Percentiles rank a stretch among this genome's conserved stretches.
Conservation (phyloP, 2,113 vertebrate genomes). For the Anolis sagrei region DNA sequence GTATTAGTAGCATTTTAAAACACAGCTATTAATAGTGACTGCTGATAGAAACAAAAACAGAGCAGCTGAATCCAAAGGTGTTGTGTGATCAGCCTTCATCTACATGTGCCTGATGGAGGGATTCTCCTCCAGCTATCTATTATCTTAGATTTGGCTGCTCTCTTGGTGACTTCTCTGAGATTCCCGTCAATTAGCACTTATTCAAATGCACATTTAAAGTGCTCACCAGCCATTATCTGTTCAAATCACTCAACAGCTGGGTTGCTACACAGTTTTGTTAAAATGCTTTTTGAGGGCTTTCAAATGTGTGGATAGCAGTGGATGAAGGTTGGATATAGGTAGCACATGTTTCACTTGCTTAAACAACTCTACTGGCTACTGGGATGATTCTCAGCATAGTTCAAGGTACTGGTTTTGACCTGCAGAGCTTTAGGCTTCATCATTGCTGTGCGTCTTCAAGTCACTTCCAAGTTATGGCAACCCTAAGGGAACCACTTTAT, state of each 20-base stretch:
- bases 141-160: not conserved
- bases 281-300: not conserved
- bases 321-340: too few relatives aligned
- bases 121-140: not conserved
- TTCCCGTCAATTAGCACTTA: not conserved
- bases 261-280: not conserved
- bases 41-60: constrained; percentile 41
- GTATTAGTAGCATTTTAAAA: constrained; percentile 48
- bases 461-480: too few relatives aligned
- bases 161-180: not conserved
- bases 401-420: too few relatives aligned
- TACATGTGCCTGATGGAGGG: constrained; percentile 33
- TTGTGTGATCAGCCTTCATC: constrained; percentile 23
- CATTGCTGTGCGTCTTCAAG: too few relatives aligned
- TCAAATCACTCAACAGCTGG: not conserved
- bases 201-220: not conserved
- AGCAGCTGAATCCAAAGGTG: constrained; percentile 17
- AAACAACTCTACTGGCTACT: too few relatives aligned
- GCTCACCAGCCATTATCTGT: not conserved
- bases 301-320: too few relatives aligned
- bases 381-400: too few relatives aligned
- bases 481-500: too few relatives aligned
- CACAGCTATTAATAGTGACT: constrained; percentile 36
- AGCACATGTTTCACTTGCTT: too few relatives aligned
- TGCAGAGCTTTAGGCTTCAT: too few relatives aligned